Base-by-base conservation (phyloP, 2,797 vertebrate species). In the Chelon labrosus region DNA sequence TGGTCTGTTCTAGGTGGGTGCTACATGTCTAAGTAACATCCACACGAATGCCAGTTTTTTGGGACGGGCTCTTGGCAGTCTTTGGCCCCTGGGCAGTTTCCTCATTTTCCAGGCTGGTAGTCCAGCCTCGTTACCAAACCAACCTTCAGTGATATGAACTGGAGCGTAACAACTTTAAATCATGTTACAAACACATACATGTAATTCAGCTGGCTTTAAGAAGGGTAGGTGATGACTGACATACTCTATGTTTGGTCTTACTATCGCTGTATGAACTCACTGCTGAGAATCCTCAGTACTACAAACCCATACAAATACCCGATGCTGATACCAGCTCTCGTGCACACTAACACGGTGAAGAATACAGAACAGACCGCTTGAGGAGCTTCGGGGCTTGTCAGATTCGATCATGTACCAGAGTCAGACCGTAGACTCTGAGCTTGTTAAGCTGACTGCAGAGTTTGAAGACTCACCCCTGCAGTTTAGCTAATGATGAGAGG, bases 371-470 rank as follows among this genome's bases (percentile, higher is more conserved):
- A 50, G 47, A 10, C 46, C n/a, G 3, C n/a, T 53, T 12, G 11
- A 22, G 27, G 42, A 27, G 22, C 50, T 65, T 42, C 47, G 1
- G 47, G 47, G 47, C 10, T 53, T 38, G 44, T 53, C 50, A 65
- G 22, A 65, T 31, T 65, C 38, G 62, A 42, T 65, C 62, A 65
- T 42, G n/a, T 22, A 22, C 47, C 47, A 50, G 47, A 50, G n/a
- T 50, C 19, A 50, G n/a, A 50, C 47, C 20, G 47, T 10, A 52
- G 22, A 27, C 22, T 27, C 51, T 13, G 22, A 14, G 10, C 19
- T 50, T 20, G 3, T 22, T 11, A 50, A 20, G 47, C 19, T 22
- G 47, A 3, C 19, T 50, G 19, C 47, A 50, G 47, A 50, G 47
- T 20, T 50, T 22, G 19, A 19, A 11, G n/a, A 47, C n/a, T 19